These are phyloP conservation scores for Xenopus tropicalis DNA, from an alignment of 2,113 vertebrate genomes.

Conservation along the genomic window UCB_Xtro_10.0 CM004450.2:54072501-54073000, in stretches of 20 bases:
- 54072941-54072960: neutral
- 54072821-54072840: neutral
- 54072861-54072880: neutral
- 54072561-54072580: too few species aligned
- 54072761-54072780: too few species aligned
- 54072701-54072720: neutral
- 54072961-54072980: neutral
- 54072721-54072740: neutral
- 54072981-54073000: neutral
- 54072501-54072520: too few species aligned
- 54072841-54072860: too few species aligned
- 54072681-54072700: conserved; percentile 8
- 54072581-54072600: too few species aligned
- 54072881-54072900: neutral
- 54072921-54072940: neutral
- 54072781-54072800: too few species aligned
- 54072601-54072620: too few species aligned
- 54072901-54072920: neutral
- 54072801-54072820: neutral
- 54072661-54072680: neutral
- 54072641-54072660: too few species aligned
- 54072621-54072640: too few species aligned
- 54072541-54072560: too few species aligned
- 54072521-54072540: too few species aligned
- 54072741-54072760: too few species aligned